Evolutionary conservation across 2,888 invertebrate genomes (phyloP).

Genomic region (Drosophila nr. perissopoda): DNA sequence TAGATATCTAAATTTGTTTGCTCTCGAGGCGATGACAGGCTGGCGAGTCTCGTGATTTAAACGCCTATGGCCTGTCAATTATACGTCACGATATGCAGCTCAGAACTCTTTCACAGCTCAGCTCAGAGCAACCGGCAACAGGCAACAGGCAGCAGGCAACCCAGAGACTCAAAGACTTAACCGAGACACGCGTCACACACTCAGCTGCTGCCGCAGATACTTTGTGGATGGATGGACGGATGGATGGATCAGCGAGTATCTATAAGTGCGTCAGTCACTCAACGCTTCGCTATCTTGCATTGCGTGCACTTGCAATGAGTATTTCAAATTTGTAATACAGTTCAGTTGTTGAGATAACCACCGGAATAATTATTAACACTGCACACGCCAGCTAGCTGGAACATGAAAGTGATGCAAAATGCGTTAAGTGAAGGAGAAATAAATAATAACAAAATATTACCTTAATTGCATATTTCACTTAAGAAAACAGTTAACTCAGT

Average conservation of each 20-base stretch:
- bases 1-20: conserved; percentile 70
- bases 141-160: background rate
- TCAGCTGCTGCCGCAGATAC: conserved; percentile 18
- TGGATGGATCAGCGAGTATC: conserved; percentile 19
- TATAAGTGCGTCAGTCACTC: conserved; percentile 42
- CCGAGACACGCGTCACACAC: conserved; percentile 43
- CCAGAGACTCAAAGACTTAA: conserved; percentile 3
- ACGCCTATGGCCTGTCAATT: conserved; percentile 80
- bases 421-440: background rate
- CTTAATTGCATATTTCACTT: background rate
- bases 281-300: conserved; percentile 26
- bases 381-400: background rate
- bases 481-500: background rate
- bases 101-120: conserved; percentile 65
- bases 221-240: conserved; percentile 2
- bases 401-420: background rate
- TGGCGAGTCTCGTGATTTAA: conserved; percentile 46
- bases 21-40: conserved; percentile 69
- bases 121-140: background rate
- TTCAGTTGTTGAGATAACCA: background rate
- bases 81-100: conserved; percentile 64
- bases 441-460: background rate
- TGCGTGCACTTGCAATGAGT: conserved; percentile 23
- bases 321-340: conserved; percentile 4
- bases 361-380: background rate